phyloP scores from a whole-genome alignment of 2,888 invertebrate species.

The Dryobota labecula region DNA sequence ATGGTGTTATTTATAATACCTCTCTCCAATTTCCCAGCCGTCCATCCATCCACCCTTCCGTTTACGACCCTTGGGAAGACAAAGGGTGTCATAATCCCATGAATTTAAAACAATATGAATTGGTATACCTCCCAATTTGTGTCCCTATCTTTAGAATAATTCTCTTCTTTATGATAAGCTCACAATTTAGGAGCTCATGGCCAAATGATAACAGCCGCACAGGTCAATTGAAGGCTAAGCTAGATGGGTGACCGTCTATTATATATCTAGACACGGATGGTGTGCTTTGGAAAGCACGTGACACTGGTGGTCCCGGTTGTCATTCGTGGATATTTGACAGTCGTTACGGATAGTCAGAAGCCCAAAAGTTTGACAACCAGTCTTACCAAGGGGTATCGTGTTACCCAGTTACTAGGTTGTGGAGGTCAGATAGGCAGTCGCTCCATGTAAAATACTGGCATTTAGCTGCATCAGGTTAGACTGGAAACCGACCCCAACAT shows the following conservation, averaged over 20 bases:
- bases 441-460: neutral
- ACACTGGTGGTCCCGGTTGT: neutral
- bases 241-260: neutral
- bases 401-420: neutral
- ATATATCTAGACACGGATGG: neutral
- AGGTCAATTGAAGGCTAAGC: too few relatives aligned
- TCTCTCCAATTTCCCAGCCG: conserved; percentile 1
- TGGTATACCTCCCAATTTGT: conserved; percentile 3
- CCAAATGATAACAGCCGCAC: neutral
- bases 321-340: neutral
- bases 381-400: neutral
- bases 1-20: neutral
- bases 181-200: too few relatives aligned
- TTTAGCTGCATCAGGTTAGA: neutral
- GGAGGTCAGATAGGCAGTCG: neutral
- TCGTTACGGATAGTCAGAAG: neutral
- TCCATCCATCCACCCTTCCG: neutral
- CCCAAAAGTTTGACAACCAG: neutral
- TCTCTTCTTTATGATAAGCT: neutral
- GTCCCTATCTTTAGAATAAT: neutral
- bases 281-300: neutral
- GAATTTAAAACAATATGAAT: conserved; percentile 34
- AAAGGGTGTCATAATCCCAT: conserved; percentile 24
- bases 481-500: neutral
- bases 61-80: neutral